Evolutionary conservation across 2,797 vertebrate species (phyloP), one percentile per base, ranked within the genome.

Genomic region (Myotis vivesi): DNA sequence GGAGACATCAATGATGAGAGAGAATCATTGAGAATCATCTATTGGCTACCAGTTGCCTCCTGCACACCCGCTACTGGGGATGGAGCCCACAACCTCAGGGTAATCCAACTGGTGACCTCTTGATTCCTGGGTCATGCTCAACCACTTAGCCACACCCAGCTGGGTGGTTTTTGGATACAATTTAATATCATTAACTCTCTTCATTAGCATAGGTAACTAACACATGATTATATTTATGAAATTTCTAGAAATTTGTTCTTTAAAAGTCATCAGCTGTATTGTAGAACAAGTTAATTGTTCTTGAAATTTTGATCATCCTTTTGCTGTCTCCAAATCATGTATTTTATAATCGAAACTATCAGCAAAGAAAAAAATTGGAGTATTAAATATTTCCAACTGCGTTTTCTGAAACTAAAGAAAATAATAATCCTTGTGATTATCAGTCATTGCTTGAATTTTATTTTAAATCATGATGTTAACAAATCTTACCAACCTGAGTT

Each of bases 351-450:
- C 62, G 7, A 28, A 81, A 51, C 23, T 62, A 80, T 84, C n/a
- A 73, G 9, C 30, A 94, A 66, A 95, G 25, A 38, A 77, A 89
- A 76, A 77, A 89, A 22, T 28, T 77, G 19, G 73, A 87, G 80
- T 11, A 44, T 94, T 83, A 69, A 73, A 41, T 68, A 75, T 62
- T 80, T 96, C 41, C 25, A 92, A 25, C 17, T 64, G 1, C 8
- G 10, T 64, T 91, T 92, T 64, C 55, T 87, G 22, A 88, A 53
- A 66, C 46, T 68, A 87, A 64, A 62, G 17, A 66, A 33, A 11
- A 82, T 69, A 55, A 33, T 69, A 46, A 38, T 12, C 5, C 33
- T 49, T 72, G 13, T 76, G 41, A 89, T 49, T 85, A 38, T 3
- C 86, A 66, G 7, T 19, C 33, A 64, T 64, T 46, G 19, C 2